Percentiles rank a stretch among this genome's conserved stretches.
Conservation (phyloP, 2,113 vertebrate genomes). For the Vireo altiloquus region DNA sequence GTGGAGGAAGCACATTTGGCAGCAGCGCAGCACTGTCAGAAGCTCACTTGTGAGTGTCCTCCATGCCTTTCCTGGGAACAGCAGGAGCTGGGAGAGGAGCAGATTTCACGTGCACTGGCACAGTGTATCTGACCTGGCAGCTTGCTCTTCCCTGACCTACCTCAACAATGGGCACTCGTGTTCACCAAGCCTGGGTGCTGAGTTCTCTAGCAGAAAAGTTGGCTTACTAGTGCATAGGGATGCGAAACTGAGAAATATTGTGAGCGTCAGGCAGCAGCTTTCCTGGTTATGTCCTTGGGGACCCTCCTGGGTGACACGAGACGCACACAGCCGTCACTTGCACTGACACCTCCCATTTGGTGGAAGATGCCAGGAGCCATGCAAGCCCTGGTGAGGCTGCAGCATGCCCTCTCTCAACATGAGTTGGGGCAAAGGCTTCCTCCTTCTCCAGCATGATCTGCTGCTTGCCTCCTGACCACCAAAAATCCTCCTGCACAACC, state of each 20-base stretch:
- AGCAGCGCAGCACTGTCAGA: background rate
- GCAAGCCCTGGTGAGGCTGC: background rate
- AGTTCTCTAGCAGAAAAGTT: background rate
- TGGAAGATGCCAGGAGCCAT: accelerated
- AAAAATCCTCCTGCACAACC: background rate
- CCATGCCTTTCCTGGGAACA: background rate
- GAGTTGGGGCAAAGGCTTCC: background rate
- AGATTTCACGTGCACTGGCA: background rate
- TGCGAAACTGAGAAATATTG: background rate
- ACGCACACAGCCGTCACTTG: accelerated
- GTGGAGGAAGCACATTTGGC: background rate
- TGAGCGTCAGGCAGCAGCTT: background rate
- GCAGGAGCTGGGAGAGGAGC: background rate
- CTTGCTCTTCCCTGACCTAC: background rate
- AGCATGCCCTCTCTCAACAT: background rate
- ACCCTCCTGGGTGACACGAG: background rate
- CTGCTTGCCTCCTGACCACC: background rate
- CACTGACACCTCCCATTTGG: background rate
- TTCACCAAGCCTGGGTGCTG: background rate
- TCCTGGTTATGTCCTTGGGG: background rate
- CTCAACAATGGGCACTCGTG: accelerated
- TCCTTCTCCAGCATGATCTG: background rate
- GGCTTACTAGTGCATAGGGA: background rate
- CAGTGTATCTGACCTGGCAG: background rate
- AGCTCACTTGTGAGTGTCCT: background rate